A percentile compares a stretch with the other conserved stretches of the same genome.
phyloP scores from a whole-genome alignment of 2,888 invertebrate species.

The Limulus polyphemus region DNA sequence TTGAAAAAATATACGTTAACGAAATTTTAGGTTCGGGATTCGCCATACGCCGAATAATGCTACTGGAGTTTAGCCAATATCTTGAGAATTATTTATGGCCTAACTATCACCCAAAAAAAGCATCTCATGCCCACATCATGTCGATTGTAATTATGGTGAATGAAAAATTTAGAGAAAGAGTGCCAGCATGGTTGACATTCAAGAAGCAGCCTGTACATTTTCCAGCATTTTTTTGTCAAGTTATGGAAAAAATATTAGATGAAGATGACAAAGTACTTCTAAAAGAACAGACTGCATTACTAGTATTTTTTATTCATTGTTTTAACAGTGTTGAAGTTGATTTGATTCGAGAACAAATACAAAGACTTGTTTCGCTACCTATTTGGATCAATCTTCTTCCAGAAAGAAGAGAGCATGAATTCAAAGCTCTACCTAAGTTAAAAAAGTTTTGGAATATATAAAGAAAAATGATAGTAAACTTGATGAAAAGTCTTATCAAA shows the following conservation, averaged over 20 bases:
- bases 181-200: slow-evolving; percentile 90
- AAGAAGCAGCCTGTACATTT: slow-evolving; percentile 62
- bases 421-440: slow-evolving; percentile 75
- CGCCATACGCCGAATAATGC: slow-evolving; percentile 51
- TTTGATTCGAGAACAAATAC: slow-evolving; percentile 80
- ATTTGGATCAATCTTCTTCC: slow-evolving; percentile 84
- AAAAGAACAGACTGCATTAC: slow-evolving; percentile 67
- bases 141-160: slow-evolving; percentile 97
- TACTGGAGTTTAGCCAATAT: slow-evolving; percentile 94
- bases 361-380: slow-evolving; percentile 75
- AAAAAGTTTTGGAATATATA: slow-evolving; percentile 81
- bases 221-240: slow-evolving; percentile 66
- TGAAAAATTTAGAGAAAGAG: slow-evolving; percentile 93
- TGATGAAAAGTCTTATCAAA: slow-evolving; percentile 25
- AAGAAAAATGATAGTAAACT: slow-evolving; percentile 57
- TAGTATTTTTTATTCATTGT: slow-evolving; percentile 88
- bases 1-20: slow-evolving; percentile 74
- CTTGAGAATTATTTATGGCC: slow-evolving; percentile 96
- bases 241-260: slow-evolving; percentile 58
- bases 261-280: slow-evolving; percentile 43
- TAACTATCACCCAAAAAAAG: slow-evolving; percentile 62
- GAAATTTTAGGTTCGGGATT: slow-evolving; percentile 61
- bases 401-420: slow-evolving; percentile 67
- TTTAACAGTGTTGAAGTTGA: slow-evolving; percentile 87
- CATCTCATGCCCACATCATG: slow-evolving; percentile 77